phyloP scores from a whole-genome alignment of 2,113 vertebrate genomes.

The Pedetes capensis region DNA sequence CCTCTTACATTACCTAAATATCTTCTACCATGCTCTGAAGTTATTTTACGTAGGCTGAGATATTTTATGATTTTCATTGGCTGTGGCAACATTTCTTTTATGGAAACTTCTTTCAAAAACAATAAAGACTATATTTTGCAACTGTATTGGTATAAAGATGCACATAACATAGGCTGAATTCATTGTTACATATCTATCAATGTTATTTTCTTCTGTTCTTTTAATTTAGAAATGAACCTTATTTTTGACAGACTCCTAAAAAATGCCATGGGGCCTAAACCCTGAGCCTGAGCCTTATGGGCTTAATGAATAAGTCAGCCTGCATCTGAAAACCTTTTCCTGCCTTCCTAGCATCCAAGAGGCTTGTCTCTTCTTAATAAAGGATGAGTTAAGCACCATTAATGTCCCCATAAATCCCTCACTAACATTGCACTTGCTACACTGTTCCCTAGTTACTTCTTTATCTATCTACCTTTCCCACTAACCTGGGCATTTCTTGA shows the following conservation, averaged over 20 bases:
- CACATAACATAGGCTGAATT: neutral
- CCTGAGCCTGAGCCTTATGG: fast-evolving
- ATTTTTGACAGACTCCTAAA: neutral
- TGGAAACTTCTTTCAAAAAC: neutral
- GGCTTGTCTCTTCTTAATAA: neutral
- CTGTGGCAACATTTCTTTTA: neutral
- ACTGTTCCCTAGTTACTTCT: neutral
- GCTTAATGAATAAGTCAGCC: too few species aligned
- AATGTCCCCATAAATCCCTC: neutral
- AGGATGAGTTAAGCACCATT: neutral
- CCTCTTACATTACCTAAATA: neutral
- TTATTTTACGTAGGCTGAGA: neutral
- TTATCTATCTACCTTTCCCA: neutral
- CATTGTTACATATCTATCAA: neutral
- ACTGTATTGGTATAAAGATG: neutral
- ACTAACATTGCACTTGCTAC: neutral
- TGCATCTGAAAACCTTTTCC: neutral
- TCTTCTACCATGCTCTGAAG: neutral
- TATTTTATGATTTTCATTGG: fast-evolving
- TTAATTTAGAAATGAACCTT: constrained; percentile 2
- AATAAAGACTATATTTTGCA: neutral
- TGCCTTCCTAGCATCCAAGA: neutral
- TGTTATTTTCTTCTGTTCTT: neutral
- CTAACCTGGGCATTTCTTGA: neutral
- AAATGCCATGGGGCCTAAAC: neutral